These are phyloP conservation scores for Pseudocheirus occidentalis DNA, from an alignment of 2,797 vertebrate species.

Conservation along the genomic window DNA sequence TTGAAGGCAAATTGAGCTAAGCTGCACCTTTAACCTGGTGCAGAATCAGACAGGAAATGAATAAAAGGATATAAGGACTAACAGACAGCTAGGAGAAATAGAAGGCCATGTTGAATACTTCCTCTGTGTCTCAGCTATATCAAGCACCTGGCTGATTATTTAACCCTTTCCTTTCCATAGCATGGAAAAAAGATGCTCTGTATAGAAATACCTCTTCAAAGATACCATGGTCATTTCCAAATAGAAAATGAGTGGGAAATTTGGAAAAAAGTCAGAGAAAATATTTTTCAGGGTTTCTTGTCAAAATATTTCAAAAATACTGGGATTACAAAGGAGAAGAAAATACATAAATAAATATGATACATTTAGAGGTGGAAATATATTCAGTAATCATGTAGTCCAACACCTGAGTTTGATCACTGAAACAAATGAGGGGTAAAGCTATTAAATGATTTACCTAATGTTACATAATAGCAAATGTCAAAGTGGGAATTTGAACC, in stretches of 20 bases:
- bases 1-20: not conserved
- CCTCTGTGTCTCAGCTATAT: not conserved
- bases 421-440: not conserved
- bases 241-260: not conserved
- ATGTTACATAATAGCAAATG: not conserved
- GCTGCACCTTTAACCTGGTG: not conserved
- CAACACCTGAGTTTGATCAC: not conserved
- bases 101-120: not conserved
- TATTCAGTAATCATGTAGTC: not conserved
- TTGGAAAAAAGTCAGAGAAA: not conserved
- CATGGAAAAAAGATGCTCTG: not conserved
- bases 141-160: not conserved
- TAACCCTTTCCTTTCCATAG: not conserved
- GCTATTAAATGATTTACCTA: not conserved
- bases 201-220: not conserved
- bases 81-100: not conserved
- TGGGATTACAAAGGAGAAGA: not conserved
- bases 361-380: not conserved
- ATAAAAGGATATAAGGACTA: not conserved
- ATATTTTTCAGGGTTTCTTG: not conserved
- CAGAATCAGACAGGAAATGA: not conserved
- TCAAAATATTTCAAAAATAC: not conserved
- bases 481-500: not conserved
- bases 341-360: not conserved
- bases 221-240: not conserved